phyloP scores from a whole-genome alignment of 2,888 invertebrate species.

The Scaptomyza tumidula region DNA sequence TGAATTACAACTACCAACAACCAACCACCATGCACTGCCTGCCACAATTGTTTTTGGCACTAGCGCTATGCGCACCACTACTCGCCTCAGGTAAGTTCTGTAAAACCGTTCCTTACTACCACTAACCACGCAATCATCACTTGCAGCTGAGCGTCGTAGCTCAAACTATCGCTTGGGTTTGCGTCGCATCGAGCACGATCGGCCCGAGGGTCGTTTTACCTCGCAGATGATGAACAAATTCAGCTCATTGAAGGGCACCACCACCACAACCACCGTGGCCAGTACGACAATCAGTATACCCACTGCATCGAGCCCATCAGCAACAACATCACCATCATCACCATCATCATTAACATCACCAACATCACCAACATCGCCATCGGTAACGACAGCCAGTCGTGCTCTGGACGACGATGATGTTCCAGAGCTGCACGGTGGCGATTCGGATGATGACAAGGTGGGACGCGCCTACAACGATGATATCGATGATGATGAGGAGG shows the following conservation, averaged over 20 bases:
- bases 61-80: constrained; percentile 62
- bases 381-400: not conserved
- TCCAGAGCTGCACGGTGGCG: constrained; percentile 8
- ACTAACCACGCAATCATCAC: not conserved
- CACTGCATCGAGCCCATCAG: fast-evolving
- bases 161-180: constrained; percentile 47
- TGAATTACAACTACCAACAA: not conserved
- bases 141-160: constrained; percentile 23
- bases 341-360: not conserved
- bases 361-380: not conserved
- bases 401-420: constrained; percentile 15
- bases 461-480: constrained; percentile 30
- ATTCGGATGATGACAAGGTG: constrained; percentile 9
- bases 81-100: constrained; percentile 51
- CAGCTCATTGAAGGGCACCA: constrained; percentile 35
- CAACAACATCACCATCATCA: not conserved
- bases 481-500: constrained; percentile 44
- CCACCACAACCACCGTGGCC: constrained; percentile 30
- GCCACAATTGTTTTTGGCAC: constrained; percentile 54
- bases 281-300: fast-evolving
- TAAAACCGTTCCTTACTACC: not conserved
- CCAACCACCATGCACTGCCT: constrained; percentile 49
- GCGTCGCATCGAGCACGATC: constrained; percentile 44
- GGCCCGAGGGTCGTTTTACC: constrained; percentile 64
- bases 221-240: constrained; percentile 62